These are phyloP conservation scores for Dicyrtomina minuta DNA, from an alignment of 2,888 invertebrate genomes.

Conservation along the genomic window DNA sequence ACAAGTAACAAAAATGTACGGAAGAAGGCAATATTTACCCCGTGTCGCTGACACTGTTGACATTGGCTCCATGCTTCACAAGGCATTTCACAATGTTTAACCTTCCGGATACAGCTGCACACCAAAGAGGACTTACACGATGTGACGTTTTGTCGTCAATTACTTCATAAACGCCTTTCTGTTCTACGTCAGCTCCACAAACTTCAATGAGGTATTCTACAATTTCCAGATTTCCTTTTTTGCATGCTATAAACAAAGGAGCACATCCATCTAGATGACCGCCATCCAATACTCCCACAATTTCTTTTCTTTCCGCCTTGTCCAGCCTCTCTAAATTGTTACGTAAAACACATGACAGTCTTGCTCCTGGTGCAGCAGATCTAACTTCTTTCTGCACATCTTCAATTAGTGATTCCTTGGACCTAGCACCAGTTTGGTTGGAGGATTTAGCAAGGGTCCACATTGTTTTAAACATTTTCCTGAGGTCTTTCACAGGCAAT, in stretches of 20 bases:
- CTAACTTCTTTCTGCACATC: conserved; percentile 50
- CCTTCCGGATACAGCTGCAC: conserved; percentile 84
- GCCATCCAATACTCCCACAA: conserved; percentile 63
- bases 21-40: conserved; percentile 59
- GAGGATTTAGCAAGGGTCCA: conserved; percentile 49
- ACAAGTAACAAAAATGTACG: background rate
- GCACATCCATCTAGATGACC: conserved; percentile 67
- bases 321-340: conserved; percentile 64
- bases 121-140: conserved; percentile 74
- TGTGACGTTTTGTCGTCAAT: conserved; percentile 69
- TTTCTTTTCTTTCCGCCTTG: conserved; percentile 65
- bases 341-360: conserved; percentile 63
- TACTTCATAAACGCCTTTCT: conserved; percentile 77
- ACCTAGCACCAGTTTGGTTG: conserved; percentile 23
- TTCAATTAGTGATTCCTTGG: conserved; percentile 49
- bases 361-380: conserved; percentile 67
- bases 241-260: conserved; percentile 76
- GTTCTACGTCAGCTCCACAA: conserved; percentile 82
- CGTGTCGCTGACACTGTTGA: conserved; percentile 84
- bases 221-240: conserved; percentile 77
- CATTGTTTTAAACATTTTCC: conserved; percentile 52
- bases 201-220: conserved; percentile 80
- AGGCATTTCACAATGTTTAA: conserved; percentile 74
- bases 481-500: background rate
- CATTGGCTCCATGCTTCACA: conserved; percentile 74